Percentiles rank a stretch among this genome's conserved stretches.
These are phyloP conservation scores for human DNA, from an alignment of 2,113 vertebrate genomes.

Conservation along the genomic window GRCh38 chr3:69649001-69649500, in stretches of 20 bases:
- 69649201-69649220: neutral
- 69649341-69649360: neutral
- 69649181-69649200: neutral
- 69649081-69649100: neutral
- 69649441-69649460: constrained; percentile 9
- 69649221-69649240: neutral
- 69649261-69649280: neutral
- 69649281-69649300: neutral
- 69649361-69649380: neutral
- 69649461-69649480: constrained; percentile 39
- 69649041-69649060: neutral
- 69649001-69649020: neutral
- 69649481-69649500: constrained; percentile 46
- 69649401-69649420: neutral
- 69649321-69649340: neutral
- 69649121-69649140: neutral
- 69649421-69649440: neutral
- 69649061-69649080: neutral
- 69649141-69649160: fast-evolving
- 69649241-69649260: neutral
- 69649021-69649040: neutral
- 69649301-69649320: constrained; percentile 47
- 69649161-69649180: neutral
- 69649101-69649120: neutral
- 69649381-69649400: constrained; percentile 30